phyloP scores from a whole-genome alignment of 1,140 invertebrate genomes.

The Drosophila pseudoobscura region DNA sequence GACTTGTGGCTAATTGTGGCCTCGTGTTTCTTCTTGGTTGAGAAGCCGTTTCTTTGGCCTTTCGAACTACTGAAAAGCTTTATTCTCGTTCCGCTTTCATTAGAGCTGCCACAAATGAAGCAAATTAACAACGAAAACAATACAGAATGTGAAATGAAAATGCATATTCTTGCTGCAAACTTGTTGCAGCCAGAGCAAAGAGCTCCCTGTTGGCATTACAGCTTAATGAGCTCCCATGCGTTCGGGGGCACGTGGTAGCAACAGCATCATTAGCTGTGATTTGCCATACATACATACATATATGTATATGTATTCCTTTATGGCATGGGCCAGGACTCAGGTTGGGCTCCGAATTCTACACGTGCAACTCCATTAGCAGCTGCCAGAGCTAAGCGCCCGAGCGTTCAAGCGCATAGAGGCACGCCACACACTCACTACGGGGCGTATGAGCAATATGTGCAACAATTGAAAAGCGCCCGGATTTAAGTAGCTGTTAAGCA shows the following conservation, averaged over 20 bases:
- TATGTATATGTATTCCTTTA: conserved; percentile 6
- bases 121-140: conserved; percentile 65
- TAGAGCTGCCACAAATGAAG: conserved; percentile 34
- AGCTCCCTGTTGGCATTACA: conserved; percentile 56
- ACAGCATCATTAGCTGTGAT: conserved; percentile 58
- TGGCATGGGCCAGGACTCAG: conserved; percentile 19
- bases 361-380: conserved; percentile 56
- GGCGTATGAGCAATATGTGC: conserved; percentile 66
- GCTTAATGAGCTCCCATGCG: conserved; percentile 56
- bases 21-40: neutral
- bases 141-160: conserved; percentile 51
- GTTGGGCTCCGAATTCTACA: conserved; percentile 31
- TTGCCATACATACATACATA: conserved; percentile 15
- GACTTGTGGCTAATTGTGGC: conserved; percentile 18
- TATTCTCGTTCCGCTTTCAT: neutral
- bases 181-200: conserved; percentile 31
- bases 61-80: too few species aligned
- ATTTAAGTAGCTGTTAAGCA: conserved; percentile 76
- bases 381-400: conserved; percentile 31
- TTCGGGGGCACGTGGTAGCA: conserved; percentile 22
- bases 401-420: conserved; percentile 12
- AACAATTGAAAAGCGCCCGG: conserved; percentile 58
- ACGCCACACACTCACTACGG: conserved; percentile 30
- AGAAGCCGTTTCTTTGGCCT: neutral
- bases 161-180: conserved; percentile 36